A percentile compares a stretch with the other conserved stretches of the same genome.
Conservation (phyloP, 2,113 vertebrate species). For the Cephalopterus ornatus region DNA sequence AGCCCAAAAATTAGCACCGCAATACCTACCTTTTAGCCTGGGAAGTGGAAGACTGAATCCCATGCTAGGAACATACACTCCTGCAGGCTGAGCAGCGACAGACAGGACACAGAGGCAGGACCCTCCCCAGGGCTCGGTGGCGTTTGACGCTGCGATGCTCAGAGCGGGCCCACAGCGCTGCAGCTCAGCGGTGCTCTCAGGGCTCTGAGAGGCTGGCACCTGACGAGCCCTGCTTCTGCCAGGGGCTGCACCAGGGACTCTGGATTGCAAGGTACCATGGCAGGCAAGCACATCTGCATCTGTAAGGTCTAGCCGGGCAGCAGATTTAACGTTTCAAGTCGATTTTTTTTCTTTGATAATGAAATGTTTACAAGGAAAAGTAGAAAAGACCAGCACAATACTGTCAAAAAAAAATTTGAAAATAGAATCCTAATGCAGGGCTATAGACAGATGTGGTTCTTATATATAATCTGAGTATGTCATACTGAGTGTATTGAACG, state of each 20-base stretch:
- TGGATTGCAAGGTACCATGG: not conserved
- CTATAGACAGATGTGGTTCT: not conserved
- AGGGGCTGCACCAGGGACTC: not conserved
- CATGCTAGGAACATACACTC: rapidly evolving
- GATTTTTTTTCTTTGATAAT: constrained; percentile 26
- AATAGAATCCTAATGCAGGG: not conserved
- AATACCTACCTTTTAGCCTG: not conserved
- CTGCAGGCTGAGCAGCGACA: not conserved
- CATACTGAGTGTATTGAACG: not conserved
- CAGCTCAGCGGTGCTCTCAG: not conserved
- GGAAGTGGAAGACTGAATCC: not conserved
- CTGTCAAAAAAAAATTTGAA: not conserved
- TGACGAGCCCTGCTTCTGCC: not conserved
- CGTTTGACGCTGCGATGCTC: not conserved
- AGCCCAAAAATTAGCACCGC: not conserved
- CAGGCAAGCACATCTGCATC: not conserved
- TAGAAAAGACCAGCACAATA: not conserved
- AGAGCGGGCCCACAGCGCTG: not conserved
- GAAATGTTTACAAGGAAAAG: not conserved
- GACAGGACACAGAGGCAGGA: not conserved
- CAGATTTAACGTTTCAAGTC: not conserved
- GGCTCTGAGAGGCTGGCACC: not conserved
- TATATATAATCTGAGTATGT: not conserved
- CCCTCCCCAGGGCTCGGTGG: not conserved
- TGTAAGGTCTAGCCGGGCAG: not conserved